Percentiles rank a stretch among this genome's conserved stretches.
Conservation (phyloP, 2,113 vertebrate species). For the Hypocryptadius cinnamomeus region DNA sequence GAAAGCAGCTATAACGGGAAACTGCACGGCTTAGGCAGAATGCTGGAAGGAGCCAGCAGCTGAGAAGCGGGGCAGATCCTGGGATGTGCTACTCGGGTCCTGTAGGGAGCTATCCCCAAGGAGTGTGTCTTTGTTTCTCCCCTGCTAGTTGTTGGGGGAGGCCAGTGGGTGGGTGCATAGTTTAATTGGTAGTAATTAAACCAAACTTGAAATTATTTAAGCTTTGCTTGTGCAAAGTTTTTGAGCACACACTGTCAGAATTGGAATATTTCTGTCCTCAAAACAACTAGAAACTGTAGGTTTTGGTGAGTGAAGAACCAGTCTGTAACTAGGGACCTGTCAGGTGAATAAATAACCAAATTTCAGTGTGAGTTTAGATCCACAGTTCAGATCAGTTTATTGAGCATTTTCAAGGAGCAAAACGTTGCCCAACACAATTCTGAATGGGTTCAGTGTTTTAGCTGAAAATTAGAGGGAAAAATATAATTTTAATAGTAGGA, state of each 20-base stretch:
- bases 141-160: neutral
- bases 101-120: too few relatives aligned
- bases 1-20: fast-evolving
- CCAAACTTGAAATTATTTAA: neutral
- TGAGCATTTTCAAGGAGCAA: neutral
- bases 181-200: neutral
- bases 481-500: neutral
- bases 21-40: neutral
- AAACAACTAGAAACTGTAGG: neutral
- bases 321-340: neutral
- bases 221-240: neutral
- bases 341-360: neutral
- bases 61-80: neutral
- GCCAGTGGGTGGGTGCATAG: too few relatives aligned
- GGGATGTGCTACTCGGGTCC: neutral
- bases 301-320: neutral
- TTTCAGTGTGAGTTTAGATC: neutral
- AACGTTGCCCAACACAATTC: neutral
- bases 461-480: neutral
- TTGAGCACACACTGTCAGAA: neutral
- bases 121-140: neutral
- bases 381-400: neutral
- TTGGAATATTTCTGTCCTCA: neutral
- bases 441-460: neutral
- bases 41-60: neutral